A percentile compares a stretch with the other conserved stretches of the same genome.
phyloP scores from a whole-genome alignment of 1,140 invertebrate genomes.

The Araneus ventricosus region DNA sequence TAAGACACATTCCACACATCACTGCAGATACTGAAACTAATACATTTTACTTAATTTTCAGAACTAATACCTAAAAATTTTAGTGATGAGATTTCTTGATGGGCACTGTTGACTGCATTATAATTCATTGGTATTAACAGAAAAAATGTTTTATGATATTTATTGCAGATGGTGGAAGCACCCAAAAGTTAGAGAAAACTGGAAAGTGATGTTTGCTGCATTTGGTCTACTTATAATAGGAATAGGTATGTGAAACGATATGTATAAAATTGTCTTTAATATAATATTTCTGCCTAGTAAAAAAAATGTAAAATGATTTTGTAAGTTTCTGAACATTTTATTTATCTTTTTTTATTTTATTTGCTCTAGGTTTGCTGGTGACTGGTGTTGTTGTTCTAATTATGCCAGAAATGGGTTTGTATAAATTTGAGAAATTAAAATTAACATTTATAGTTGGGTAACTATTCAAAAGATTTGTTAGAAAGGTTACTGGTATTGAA shows the following conservation, averaged over 20 bases:
- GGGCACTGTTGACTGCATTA: background rate
- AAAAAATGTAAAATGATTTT: background rate
- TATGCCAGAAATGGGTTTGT: slow-evolving; percentile 84
- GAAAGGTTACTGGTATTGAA: too few relatives aligned
- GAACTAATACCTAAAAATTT: too few relatives aligned
- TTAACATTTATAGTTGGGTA: too few relatives aligned
- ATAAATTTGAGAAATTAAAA: slow-evolving; percentile 77
- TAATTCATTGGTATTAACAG: background rate
- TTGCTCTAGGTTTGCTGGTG: slow-evolving; percentile 82
- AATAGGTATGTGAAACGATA: slow-evolving; percentile 82
- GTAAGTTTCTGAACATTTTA: background rate
- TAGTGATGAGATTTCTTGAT: background rate
- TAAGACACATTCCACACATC: too few relatives aligned
- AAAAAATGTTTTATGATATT: background rate
- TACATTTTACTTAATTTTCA: background rate
- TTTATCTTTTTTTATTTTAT: slow-evolving; percentile 62
- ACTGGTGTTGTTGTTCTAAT: slow-evolving; percentile 87
- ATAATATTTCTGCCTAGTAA: slow-evolving; percentile 24
- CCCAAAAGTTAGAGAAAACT: slow-evolving; percentile 91
- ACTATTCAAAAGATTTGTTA: too few relatives aligned
- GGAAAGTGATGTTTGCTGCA: slow-evolving; percentile 90
- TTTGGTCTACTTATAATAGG: slow-evolving; percentile 88
- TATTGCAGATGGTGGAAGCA: slow-evolving; percentile 87
- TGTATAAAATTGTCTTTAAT: background rate
- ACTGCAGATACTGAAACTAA: background rate